Base-by-base conservation (phyloP, 1,140 invertebrate genomes). In the Lepidurus couesii region DNA sequence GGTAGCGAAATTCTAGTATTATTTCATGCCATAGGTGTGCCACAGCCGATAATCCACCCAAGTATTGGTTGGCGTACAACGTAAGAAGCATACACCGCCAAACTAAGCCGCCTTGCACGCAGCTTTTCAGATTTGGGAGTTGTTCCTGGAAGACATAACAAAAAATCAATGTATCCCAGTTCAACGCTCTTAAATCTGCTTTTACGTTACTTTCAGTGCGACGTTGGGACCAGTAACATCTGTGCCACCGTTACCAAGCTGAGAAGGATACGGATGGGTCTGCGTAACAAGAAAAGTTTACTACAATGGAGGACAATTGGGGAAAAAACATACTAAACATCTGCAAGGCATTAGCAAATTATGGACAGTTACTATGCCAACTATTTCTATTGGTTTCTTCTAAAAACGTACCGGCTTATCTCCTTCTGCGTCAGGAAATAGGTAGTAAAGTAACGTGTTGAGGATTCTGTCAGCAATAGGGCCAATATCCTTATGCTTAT, bases 21-120 rank as follows among this genome's bases (percentile, higher is more conserved):
- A 98, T 92, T 83, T 97, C 95, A 82, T 94, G 92, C 95, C 96
- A 98, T 0, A 98, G 83, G 83, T 98, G 95, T 1, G 94, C 93
- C 43, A 97, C 88, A 78, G 94, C 92, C 53, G 88, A 85, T 0
- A 91, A 82, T 1, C 94, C 92, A n/a, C 94, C 94, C 73, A 92
- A 87, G 81, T 91, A 91, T 80, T 92, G 89, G 75, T 91, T 88
- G n/a, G 92, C 89, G 78, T 95, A 91, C 78, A 91, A 90, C 78
- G 93, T 87, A 9, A 93, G 89, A n/a, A 95, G 87, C n/a, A 93
- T 90, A 3, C 98, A 84, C 73, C 94, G 88, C 90, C 93, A 94
- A 0, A 94, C 89, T 42, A 98, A 86, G n/a, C 93, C 91, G 83
- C 94, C 92, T 1, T 88, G 83, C 1, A 90, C 89, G 92, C 92